Evolutionary conservation across 2,113 vertebrate species (phyloP).

Genomic region (Serinus canaria): DNA sequence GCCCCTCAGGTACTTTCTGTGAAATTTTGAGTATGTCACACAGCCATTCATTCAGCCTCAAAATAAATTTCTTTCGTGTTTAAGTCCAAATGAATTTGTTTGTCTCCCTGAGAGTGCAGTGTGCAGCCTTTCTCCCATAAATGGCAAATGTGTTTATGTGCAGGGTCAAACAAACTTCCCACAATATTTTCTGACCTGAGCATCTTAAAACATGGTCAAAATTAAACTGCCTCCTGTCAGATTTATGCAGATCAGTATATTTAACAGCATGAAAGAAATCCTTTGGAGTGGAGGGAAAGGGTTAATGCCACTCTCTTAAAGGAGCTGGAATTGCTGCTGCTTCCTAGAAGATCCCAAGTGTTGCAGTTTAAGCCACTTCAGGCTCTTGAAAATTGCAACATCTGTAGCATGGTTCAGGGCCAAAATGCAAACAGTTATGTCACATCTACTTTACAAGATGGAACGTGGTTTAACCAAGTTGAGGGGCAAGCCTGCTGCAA

Average conservation of each 20-base stretch:
- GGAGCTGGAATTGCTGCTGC: neutral
- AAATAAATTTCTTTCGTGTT: neutral
- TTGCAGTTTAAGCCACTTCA: conserved; percentile 11
- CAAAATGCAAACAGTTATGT: conserved; percentile 59
- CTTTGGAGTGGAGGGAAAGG: fast-evolving
- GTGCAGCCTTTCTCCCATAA: neutral
- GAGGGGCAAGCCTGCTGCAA: conserved; percentile 54
- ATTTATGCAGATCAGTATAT: neutral
- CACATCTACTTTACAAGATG: conserved; percentile 59
- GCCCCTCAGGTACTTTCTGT: neutral
- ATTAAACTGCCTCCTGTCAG: neutral
- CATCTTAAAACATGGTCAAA: neutral
- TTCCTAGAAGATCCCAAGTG: conserved; percentile 9
- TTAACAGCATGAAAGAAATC: neutral
- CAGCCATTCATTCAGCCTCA: neutral
- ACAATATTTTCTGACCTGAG: neutral
- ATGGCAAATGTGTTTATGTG: neutral
- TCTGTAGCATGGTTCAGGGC: neutral
- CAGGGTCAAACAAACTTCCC: neutral
- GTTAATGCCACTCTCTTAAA: neutral
- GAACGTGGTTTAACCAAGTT: conserved; percentile 54
- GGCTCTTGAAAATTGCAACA: conserved; percentile 33
- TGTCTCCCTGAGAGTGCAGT: neutral
- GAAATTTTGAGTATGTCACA: neutral
- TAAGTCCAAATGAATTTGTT: neutral